A percentile compares a stretch with the other conserved stretches of the same genome.
phyloP scores from a whole-genome alignment of 2,888 invertebrate species.

The Polia nebulosa region DNA sequence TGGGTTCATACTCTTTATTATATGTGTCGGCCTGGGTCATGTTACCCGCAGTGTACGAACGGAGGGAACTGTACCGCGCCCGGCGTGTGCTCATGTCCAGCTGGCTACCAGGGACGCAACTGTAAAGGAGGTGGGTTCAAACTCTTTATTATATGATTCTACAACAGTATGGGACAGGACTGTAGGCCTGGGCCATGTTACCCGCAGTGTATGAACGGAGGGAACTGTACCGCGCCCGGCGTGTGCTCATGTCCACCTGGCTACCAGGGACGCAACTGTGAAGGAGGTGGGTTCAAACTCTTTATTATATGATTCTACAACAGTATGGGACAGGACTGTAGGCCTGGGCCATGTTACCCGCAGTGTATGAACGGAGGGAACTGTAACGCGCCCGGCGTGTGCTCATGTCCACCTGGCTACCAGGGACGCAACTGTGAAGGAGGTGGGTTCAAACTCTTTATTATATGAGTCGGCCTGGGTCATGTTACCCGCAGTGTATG shows the following conservation, averaged over 20 bases:
- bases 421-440: constrained; percentile 98
- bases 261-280: constrained; percentile 97
- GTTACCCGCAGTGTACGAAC: too few relatives aligned
- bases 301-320: neutral
- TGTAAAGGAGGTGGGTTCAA: too few relatives aligned
- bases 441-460: constrained; percentile 91
- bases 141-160: neutral
- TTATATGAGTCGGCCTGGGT: constrained; percentile 96
- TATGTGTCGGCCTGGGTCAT: too few relatives aligned
- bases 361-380: constrained; percentile 98
- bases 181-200: constrained; percentile 97
- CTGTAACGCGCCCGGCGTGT: constrained; percentile 97
- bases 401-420: constrained; percentile 97
- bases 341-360: constrained; percentile 97
- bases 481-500: constrained; percentile 98
- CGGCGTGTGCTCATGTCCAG: too few relatives aligned
- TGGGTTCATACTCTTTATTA: constrained; percentile 84
- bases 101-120: too few relatives aligned
- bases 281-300: constrained; percentile 93
- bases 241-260: constrained; percentile 97
- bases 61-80: too few relatives aligned
- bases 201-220: constrained; percentile 98
- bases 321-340: constrained; percentile 93
- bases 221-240: constrained; percentile 97
- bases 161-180: constrained; percentile 94